Conservation (phyloP, 30 jellyfish, hydroid and myxozoan species). For the Aurelia aurita complex sp. Pacific region DNA sequence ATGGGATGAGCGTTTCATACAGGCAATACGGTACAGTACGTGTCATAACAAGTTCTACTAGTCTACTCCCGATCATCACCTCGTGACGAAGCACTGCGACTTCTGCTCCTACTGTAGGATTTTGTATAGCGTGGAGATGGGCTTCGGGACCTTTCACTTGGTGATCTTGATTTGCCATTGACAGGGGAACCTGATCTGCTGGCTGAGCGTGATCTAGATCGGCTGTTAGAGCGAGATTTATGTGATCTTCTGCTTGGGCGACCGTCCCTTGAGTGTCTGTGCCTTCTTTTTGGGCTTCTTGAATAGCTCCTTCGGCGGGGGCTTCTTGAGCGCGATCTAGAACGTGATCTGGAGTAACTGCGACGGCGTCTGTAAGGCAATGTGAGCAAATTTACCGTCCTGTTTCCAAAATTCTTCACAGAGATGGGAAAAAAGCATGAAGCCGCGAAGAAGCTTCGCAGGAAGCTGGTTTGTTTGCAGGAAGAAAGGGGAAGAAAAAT, state of each 20-base stretch:
- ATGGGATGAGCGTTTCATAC: too few relatives aligned
- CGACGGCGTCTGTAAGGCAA: slow-evolving; percentile 16
- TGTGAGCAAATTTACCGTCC: not conserved
- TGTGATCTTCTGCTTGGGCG: slow-evolving; percentile 4
- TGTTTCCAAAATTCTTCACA: too few relatives aligned
- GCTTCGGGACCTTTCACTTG: slow-evolving; percentile 35
- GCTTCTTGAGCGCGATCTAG: slow-evolving; percentile 69
- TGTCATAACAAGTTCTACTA: too few relatives aligned
- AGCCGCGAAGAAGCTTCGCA: too few relatives aligned
- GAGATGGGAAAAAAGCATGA: too few relatives aligned
- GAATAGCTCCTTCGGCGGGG: slow-evolving; percentile 65
- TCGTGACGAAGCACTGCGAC: slow-evolving; percentile 28
- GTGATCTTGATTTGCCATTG: slow-evolving; percentile 29
- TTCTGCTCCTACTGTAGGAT: slow-evolving; percentile 43
- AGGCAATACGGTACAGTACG: too few relatives aligned
- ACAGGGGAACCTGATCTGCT: slow-evolving; percentile 24
- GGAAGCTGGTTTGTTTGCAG: too few relatives aligned
- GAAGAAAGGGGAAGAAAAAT: too few relatives aligned
- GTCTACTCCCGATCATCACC: slow-evolving; percentile 12
- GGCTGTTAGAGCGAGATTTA: slow-evolving; percentile 33
- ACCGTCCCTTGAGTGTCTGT: slow-evolving; percentile 7
- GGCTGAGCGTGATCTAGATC: slow-evolving; percentile 53
- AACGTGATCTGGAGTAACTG: slow-evolving; percentile 15
- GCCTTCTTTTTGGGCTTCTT: slow-evolving; percentile 54
- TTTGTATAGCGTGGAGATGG: slow-evolving; percentile 35